Evolutionary conservation across 2,113 vertebrate genomes (phyloP), one percentile per base, ranked within the genome.

Genomic region (Mus spicilegus): DNA sequence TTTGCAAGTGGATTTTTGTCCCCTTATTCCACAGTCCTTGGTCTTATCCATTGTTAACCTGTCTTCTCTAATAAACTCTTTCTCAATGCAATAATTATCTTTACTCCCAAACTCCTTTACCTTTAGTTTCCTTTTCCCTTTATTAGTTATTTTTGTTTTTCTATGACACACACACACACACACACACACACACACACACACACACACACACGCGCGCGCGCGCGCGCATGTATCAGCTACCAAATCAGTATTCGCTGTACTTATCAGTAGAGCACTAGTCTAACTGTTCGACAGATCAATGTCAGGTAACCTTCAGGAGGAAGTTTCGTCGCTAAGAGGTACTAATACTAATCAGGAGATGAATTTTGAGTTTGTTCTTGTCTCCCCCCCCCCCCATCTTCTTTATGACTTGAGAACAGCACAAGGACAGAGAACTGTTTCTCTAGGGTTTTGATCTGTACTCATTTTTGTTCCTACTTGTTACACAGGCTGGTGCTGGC

Each of bases 391-490:
- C 97, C 99, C 97, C 99, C 99, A 97, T 99, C 99, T 99, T 98
- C 93, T 99, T 99, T 97, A 99, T 99, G 96, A 99, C 98, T 98
- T 99, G 99, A 98, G 98, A 97, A 98, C 98, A 61, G 97, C 69
- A 98, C 26, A 95, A 94, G 93, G 93, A 94, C 99, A 1, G 99
- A 99, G 98, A 99, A 99, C 98, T 99, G 99, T 63, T 99, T 99
- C 96, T 99, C 99, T 97, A 99, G 97, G 97, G 99, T 99, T 99
- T 99, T 99, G 98, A 99, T 99, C 96, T 99, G 99, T 96, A 99
- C 98, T 98, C 99, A 99, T 95, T 99, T 99, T 98, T 99, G 99
- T 94, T 99, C 99, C 99, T 99, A 99, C 97, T 99, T 99, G 87
- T 28, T 30, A 11, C 4, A 4, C 11, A 9, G 33, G 33, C 69